phyloP scores from a whole-genome alignment of 2,888 invertebrate species.

The Parnassius apollo region DNA sequence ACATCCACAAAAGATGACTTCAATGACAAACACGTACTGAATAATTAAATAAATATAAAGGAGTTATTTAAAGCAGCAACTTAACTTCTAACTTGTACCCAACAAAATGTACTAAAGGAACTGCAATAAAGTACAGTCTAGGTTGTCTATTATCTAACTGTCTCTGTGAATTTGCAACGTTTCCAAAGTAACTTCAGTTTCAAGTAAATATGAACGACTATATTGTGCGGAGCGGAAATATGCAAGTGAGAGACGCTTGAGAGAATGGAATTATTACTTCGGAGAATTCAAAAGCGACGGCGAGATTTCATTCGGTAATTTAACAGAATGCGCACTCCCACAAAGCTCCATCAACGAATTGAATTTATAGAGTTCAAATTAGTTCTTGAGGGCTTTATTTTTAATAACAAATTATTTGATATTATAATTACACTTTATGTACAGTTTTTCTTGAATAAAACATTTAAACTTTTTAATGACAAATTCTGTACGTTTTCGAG shows the following conservation, averaged over 20 bases:
- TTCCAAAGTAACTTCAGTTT: not conserved
- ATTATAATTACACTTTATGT: no score
- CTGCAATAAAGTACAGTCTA: not conserved
- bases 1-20: no score
- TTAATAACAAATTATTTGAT: no score
- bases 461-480: no score
- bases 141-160: not conserved
- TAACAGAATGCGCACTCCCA: not conserved
- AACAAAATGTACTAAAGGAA: no score
- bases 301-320: slow-evolving; percentile 3
- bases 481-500: no score
- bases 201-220: slow-evolving; percentile 8
- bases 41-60: no score
- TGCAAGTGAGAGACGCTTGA: slow-evolving; percentile 10
- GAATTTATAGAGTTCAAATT: not conserved
- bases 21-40: no score
- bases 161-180: slow-evolving; percentile 1
- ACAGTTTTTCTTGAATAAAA: no score
- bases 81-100: no score
- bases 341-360: not conserved
- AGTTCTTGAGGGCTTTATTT: no score
- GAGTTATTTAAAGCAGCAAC: no score
- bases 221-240: not conserved
- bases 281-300: not conserved
- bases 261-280: slow-evolving; percentile 16